phyloP scores from a whole-genome alignment of 2,797 vertebrate species.

The Urocyon cinereoargenteus region DNA sequence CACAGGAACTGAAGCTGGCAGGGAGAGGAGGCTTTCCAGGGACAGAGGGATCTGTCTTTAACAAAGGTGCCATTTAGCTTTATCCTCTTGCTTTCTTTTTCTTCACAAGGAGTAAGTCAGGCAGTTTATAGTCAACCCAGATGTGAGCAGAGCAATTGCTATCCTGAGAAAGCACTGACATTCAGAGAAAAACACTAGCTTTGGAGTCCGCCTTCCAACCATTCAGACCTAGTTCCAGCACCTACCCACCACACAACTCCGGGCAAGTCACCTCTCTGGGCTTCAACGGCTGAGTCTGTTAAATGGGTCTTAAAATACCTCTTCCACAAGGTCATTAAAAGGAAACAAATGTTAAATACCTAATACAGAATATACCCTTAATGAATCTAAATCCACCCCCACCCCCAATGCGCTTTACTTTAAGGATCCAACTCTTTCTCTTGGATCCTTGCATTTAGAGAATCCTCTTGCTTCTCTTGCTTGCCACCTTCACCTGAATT shows the following conservation, averaged over 20 bases:
- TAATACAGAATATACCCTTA: not conserved
- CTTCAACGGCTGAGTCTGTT: not conserved
- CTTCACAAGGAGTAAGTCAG: not conserved
- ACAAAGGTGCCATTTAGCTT: conserved; percentile 11
- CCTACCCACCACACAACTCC: not conserved
- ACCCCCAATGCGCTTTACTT: not conserved
- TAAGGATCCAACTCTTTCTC: not conserved
- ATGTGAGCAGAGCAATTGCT: not conserved
- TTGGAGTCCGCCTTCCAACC: not conserved
- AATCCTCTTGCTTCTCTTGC: not conserved
- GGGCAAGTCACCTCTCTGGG: not conserved
- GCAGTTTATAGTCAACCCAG: not conserved
- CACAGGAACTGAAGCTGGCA: not conserved
- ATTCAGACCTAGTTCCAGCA: not conserved
- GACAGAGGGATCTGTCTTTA: not conserved
- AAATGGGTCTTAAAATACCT: not conserved
- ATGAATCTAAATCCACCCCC: conserved; percentile 36
- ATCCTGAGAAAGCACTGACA: not conserved
- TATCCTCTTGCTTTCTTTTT: not conserved
- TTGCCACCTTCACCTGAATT: not conserved
- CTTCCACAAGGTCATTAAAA: not conserved
- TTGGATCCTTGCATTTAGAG: not conserved
- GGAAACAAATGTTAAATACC: conserved; percentile 38
- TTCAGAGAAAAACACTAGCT: not conserved
- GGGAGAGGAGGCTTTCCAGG: not conserved